Evolutionary conservation across 1,140 invertebrate genomes (phyloP).

Genomic region (Wasmannia auropunctata): DNA sequence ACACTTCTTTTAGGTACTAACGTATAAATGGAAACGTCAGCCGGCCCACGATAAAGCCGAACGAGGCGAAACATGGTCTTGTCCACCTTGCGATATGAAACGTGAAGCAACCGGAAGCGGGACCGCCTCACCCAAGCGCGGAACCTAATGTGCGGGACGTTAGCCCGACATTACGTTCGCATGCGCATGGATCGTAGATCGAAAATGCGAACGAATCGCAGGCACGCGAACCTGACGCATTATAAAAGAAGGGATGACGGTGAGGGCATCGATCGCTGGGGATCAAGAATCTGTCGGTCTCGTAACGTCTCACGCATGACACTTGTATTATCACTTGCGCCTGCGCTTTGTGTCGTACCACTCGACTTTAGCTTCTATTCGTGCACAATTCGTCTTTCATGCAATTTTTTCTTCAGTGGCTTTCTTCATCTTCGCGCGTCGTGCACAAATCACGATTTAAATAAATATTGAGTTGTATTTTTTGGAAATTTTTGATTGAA

Average conservation of each 20-base stretch:
- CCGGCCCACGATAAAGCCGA: neutral
- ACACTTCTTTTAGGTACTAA: neutral
- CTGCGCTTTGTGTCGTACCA: neutral
- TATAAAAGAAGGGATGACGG: neutral
- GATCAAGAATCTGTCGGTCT: neutral
- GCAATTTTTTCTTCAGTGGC: neutral
- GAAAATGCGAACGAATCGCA: neutral
- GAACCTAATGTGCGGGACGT: neutral
- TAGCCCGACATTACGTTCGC: neutral
- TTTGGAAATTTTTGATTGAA: neutral
- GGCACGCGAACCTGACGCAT: neutral
- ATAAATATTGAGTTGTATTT: neutral
- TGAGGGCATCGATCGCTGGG: neutral
- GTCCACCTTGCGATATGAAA: neutral
- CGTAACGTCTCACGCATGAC: neutral
- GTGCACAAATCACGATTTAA: neutral
- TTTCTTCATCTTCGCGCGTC: neutral
- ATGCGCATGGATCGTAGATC: neutral
- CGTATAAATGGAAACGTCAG: neutral
- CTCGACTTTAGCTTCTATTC: neutral
- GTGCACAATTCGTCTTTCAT: neutral
- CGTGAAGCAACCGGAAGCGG: neutral
- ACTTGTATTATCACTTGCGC: neutral
- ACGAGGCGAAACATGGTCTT: neutral
- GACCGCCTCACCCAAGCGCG: neutral